Evolutionary conservation across 1,140 invertebrate species (phyloP), one percentile per base, ranked within the genome.

Genomic region (Plodia interpunctella): DNA sequence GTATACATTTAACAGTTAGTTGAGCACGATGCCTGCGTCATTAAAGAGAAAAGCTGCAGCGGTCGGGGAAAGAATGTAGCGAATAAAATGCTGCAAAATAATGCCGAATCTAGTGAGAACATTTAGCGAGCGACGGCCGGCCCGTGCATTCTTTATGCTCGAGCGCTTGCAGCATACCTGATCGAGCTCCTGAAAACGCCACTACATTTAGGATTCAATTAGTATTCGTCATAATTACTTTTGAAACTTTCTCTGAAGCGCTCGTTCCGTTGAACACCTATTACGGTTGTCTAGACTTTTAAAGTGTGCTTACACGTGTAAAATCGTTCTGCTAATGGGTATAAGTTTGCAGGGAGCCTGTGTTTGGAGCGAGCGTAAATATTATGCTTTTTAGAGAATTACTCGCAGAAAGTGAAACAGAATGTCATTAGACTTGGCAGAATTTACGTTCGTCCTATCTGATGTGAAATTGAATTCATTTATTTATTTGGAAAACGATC

Each of bases 31-130:
- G 64, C 54, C 25, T 50, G 59, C 38, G 57, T 68, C 60, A 68
- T 68, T 65, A 60, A 69, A 61, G 55, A 49, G 60, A 44, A 44
- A 15, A 44, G n/a, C 53, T 59, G 59, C 28, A 57, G 52, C 55
- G 63, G 52, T 68, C 57, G 54, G 56, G 50, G 62, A 62, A 73
- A 72, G 66, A 67, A 73, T 75, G 63, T 62, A 56, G 60, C 38
- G 60, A 61, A 67, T 70, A 66, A 74, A 76, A 70, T 63, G 58
- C 55, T 68, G 67, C 55, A 66, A 68, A n/a, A 65, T 59, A 63
- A 66, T 68, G 59, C 49, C 49, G 54, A 55, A 60, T 65, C 59
- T 44, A 44, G 60, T 64, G 59, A 57, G 62, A 70, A 66, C 68
- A 66, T 71, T 76, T 70, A 68, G 68, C 65, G 60, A 54, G 57